Conservation (phyloP, 2,113 vertebrate species). For the Dipodomys merriami region DNA sequence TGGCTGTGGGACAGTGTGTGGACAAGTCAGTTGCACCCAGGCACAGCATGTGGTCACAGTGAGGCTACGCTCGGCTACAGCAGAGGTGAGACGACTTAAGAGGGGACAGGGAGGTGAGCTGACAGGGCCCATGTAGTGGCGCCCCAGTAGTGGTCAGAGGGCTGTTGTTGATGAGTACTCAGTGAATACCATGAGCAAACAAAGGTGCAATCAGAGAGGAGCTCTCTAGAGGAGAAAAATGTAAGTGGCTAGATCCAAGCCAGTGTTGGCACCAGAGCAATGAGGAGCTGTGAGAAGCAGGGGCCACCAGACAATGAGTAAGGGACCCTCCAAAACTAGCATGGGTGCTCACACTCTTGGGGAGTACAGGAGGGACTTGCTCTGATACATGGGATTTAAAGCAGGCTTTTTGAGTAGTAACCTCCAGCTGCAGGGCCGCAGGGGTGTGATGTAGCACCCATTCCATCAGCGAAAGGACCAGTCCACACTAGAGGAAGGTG, state of each 20-base stretch:
- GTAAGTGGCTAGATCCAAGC: background rate
- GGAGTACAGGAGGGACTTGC: too few relatives aligned
- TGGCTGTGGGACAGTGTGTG: too few relatives aligned
- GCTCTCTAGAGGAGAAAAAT: background rate
- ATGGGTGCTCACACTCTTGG: background rate
- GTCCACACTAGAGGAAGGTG: background rate
- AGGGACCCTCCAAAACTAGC: background rate
- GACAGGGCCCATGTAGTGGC: background rate
- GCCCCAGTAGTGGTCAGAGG: background rate
- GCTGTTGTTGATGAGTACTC: background rate
- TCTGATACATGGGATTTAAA: background rate
- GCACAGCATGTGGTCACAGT: background rate
- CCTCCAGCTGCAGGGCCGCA: background rate
- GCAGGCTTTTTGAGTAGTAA: background rate
- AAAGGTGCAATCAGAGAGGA: background rate
- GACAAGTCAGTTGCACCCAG: too few relatives aligned
- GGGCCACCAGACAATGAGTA: background rate
- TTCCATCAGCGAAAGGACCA: background rate
- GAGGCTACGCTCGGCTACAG: background rate
- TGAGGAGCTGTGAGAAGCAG: too few relatives aligned
- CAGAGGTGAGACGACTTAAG: background rate
- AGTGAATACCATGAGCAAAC: background rate
- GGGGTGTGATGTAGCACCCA: background rate
- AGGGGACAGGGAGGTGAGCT: background rate
- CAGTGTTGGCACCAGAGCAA: background rate